Evolutionary conservation across 2,113 vertebrate species (phyloP).

Genomic region (Mionectes macconnelli): DNA sequence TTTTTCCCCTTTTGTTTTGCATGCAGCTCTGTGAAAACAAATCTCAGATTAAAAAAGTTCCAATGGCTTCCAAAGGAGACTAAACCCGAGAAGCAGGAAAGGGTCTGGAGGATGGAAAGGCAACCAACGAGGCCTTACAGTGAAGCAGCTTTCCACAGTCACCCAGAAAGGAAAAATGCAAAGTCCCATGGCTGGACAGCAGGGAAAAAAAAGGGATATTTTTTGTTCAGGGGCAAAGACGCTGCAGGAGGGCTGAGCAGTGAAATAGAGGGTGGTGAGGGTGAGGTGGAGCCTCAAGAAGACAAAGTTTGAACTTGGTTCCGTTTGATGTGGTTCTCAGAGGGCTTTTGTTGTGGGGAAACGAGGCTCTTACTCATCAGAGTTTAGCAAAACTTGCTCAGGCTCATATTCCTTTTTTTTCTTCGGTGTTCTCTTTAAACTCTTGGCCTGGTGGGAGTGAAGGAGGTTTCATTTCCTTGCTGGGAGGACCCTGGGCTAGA

Average conservation of each 20-base stretch:
- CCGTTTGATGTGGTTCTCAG: rapidly evolving
- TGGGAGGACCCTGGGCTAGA: background rate
- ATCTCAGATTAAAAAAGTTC: no score
- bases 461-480: background rate
- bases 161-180: rapidly evolving
- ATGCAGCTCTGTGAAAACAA: background rate
- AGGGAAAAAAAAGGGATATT: rapidly evolving
- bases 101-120: background rate
- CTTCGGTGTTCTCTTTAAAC: background rate
- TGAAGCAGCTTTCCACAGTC: background rate
- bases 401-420: background rate
- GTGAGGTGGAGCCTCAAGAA: background rate
- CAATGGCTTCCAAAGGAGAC: background rate
- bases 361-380: background rate
- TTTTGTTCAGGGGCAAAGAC: background rate
- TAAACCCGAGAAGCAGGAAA: background rate
- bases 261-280: rapidly evolving
- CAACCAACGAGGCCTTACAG: background rate
- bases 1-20: background rate
- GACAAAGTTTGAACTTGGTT: background rate
- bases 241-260: background rate
- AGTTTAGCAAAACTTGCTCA: background rate
- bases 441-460: background rate
- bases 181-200: rapidly evolving
- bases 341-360: background rate